Evolutionary conservation across 2,113 vertebrate genomes (phyloP).

Genomic region (Spilogale gracilis): DNA sequence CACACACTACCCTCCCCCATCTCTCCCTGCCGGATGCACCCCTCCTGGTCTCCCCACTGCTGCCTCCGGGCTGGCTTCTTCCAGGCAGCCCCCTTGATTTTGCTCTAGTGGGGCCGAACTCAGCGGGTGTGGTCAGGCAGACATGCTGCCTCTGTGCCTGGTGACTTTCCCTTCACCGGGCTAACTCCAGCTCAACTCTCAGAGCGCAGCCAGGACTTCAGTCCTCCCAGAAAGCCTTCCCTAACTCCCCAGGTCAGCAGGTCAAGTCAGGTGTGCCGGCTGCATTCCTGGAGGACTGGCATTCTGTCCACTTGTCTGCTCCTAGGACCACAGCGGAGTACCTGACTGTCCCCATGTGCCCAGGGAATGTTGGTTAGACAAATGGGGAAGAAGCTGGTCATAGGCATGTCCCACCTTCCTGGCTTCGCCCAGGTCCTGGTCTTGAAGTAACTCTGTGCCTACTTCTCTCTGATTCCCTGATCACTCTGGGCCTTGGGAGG

Average conservation of each 20-base stretch:
- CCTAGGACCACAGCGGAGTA: not conserved
- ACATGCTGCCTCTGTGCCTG: not conserved
- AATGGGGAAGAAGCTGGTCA: not conserved
- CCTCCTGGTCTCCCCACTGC: not conserved
- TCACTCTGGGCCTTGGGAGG: not conserved
- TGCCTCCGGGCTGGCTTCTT: not conserved
- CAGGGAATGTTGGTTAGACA: not conserved
- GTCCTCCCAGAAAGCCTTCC: not conserved
- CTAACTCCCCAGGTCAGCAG: not conserved
- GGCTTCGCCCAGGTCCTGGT: not conserved
- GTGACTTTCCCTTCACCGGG: not conserved
- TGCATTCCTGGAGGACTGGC: not conserved
- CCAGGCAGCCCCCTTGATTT: not conserved
- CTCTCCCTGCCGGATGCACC: not conserved
- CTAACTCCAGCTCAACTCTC: not conserved
- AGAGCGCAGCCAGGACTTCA: not conserved
- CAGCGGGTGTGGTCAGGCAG: not conserved
- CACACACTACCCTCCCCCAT: not conserved
- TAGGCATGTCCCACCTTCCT: not conserved
- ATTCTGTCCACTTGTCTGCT: not conserved
- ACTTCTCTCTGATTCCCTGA: not conserved
- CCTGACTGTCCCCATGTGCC: not conserved
- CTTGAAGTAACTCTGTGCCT: not conserved
- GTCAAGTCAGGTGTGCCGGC: not conserved
- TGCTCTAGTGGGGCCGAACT: not conserved